Conservation (phyloP, 2,797 vertebrate genomes). For the Cygnus olor region DNA sequence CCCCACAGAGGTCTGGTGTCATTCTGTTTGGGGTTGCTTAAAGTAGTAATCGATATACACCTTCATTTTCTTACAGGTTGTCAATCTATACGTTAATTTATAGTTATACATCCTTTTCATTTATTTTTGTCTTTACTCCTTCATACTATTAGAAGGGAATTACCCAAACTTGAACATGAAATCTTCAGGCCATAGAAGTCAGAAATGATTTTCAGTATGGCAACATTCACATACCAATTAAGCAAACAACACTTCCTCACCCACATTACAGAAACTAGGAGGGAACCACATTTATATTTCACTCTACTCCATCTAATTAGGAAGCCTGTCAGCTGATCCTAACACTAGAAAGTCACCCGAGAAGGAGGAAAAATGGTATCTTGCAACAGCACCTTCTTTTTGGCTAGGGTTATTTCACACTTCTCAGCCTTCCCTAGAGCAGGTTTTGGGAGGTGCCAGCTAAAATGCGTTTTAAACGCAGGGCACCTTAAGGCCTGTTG, state of each 20-base stretch:
- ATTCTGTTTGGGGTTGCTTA: neutral
- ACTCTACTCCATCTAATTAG: neutral
- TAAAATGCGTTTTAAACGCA: neutral
- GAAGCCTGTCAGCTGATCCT: neutral
- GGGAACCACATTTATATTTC: neutral
- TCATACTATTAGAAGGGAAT: neutral
- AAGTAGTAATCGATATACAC: rapidly evolving
- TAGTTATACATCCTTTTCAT: neutral
- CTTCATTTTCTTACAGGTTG: neutral
- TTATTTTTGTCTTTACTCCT: neutral
- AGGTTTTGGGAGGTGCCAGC: neutral
- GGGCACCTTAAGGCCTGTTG: neutral
- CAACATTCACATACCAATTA: neutral
- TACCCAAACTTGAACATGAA: neutral
- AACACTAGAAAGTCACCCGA: neutral
- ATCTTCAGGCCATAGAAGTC: neutral
- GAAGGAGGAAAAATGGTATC: neutral
- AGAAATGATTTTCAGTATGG: neutral
- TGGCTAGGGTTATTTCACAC: neutral
- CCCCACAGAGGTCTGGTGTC: neutral
- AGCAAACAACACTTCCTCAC: neutral
- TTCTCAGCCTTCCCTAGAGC: neutral
- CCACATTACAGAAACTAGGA: neutral
- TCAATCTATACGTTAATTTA: neutral
- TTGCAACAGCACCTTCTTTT: neutral